These are phyloP conservation scores for Halictus ligatus DNA, from an alignment of 2,888 invertebrate species.

Conservation along the genomic window DNA sequence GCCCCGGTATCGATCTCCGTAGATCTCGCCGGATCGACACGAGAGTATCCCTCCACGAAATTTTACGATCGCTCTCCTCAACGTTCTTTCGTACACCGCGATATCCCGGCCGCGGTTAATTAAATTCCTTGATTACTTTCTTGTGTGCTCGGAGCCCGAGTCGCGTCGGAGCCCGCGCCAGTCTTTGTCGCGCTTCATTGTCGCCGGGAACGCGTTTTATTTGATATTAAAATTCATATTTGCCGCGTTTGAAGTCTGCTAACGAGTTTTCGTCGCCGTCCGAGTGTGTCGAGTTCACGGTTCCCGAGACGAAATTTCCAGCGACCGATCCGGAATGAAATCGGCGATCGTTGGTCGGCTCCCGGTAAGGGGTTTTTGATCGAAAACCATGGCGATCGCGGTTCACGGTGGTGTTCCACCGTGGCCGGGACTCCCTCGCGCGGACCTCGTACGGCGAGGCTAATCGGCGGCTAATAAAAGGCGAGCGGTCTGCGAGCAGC, in stretches of 20 bases:
- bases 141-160: neutral
- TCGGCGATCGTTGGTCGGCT: neutral
- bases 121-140: neutral
- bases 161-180: neutral
- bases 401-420: constrained; percentile 40
- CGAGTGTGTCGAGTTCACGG: too few relatives aligned
- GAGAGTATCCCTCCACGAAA: neutral
- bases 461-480: constrained; percentile 73
- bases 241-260: too few relatives aligned
- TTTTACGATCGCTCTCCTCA: neutral
- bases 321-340: neutral
- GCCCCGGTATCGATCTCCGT: neutral
- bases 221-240: too few relatives aligned
- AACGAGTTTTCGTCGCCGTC: too few relatives aligned
- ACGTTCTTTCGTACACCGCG: neutral
- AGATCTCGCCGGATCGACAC: neutral
- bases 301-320: too few relatives aligned
- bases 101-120: neutral
- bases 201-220: too few relatives aligned
- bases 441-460: constrained; percentile 68
- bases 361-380: constrained; percentile 28
- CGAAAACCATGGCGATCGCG: constrained; percentile 30
- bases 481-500: constrained; percentile 55
- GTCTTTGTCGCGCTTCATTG: neutral
- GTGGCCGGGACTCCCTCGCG: constrained; percentile 36